Percentiles rank a stretch among this genome's conserved stretches.
Conservation (phyloP, 2,797 vertebrate species). For the Semotilus atromaculatus region DNA sequence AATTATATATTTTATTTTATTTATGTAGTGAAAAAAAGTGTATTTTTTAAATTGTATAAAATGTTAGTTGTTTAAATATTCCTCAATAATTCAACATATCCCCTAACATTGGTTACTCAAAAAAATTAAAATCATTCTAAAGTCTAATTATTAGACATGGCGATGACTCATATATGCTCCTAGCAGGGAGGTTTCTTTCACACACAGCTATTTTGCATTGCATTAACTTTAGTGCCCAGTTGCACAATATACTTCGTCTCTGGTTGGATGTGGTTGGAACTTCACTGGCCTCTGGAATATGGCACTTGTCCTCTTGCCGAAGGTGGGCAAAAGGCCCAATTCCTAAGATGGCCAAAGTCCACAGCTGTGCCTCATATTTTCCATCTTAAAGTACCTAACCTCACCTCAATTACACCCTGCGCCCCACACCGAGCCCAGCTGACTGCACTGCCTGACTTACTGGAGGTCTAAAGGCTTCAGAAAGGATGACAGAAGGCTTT, state of each 20-base stretch:
- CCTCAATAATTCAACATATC: neutral
- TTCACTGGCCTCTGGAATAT: conserved; percentile 65
- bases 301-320: conserved; percentile 68
- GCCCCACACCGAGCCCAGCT: conserved; percentile 68
- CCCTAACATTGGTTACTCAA: neutral
- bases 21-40: too few species aligned
- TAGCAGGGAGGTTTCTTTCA: conserved; percentile 11
- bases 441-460: conserved; percentile 50
- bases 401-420: conserved; percentile 66
- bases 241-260: conserved; percentile 63
- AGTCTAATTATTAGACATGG: neutral
- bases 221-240: conserved; percentile 53
- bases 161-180: neutral
- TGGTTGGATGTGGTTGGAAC: conserved; percentile 46
- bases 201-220: neutral
- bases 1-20: too few species aligned
- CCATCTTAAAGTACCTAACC: conserved; percentile 61
- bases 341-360: conserved; percentile 34
- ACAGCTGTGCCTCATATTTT: conserved; percentile 63
- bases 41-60: neutral
- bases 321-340: conserved; percentile 62
- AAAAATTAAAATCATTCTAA: too few species aligned
- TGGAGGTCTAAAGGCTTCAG: conserved; percentile 56
- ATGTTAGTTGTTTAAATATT: neutral
- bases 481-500: conserved; percentile 62